Evolutionary conservation across 2,797 vertebrate genomes (phyloP).

Genomic region (Semotilus atromaculatus): DNA sequence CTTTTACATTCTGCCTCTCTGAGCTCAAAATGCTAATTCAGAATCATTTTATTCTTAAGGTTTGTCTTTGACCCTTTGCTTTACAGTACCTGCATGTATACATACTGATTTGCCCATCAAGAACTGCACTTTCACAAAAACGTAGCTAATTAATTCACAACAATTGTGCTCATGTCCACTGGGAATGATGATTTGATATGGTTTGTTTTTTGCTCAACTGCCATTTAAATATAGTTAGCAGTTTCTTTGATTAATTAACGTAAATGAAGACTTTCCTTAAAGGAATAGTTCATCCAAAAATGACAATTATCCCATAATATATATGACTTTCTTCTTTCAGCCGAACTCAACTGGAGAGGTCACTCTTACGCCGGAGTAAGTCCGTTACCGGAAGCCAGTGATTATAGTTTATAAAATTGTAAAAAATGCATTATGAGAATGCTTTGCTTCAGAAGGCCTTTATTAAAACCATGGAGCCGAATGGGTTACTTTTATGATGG

Average conservation of each 20-base stretch:
- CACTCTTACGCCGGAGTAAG: too few species aligned
- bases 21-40: constrained; percentile 5
- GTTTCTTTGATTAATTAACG: neutral
- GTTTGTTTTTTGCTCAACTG: neutral
- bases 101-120: neutral
- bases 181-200: neutral
- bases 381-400: too few species aligned
- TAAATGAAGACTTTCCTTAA: neutral
- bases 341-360: too few species aligned
- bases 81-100: neutral
- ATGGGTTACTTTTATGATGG: too few species aligned
- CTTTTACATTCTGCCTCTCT: constrained; percentile 34
- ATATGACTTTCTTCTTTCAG: too few species aligned
- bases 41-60: constrained; percentile 6
- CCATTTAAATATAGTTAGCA: neutral
- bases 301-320: too few species aligned
- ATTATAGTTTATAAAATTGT: too few species aligned
- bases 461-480: too few species aligned
- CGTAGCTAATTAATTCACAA: neutral
- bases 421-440: too few species aligned
- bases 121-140: neutral
- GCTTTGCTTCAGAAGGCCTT: too few species aligned
- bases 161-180: neutral
- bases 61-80: neutral
- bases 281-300: too few species aligned